Percentiles rank a stretch among this genome's conserved stretches.
Evolutionary conservation across 2,113 vertebrate genomes (phyloP).

Genomic region (Myrmophylax atrothorax): DNA sequence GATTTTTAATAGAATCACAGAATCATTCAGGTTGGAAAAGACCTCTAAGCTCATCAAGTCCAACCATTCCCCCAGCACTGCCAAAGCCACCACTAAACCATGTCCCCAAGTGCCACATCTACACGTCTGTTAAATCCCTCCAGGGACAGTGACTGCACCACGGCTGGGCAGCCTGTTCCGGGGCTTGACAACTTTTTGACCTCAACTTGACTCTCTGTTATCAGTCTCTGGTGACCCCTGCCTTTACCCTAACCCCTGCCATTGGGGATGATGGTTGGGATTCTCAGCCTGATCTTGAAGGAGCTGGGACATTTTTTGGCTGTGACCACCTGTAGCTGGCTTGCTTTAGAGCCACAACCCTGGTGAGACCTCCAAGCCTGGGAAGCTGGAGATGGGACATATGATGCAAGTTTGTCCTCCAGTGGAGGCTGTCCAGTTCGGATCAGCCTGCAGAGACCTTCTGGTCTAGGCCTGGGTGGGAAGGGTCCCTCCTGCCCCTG

Average conservation of each 20-base stretch:
- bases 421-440: neutral
- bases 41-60: neutral
- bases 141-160: neutral
- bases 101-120: neutral
- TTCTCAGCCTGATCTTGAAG: neutral
- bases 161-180: neutral
- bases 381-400: neutral
- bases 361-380: neutral
- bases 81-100: neutral
- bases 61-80: neutral
- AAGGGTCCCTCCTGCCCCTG: neutral
- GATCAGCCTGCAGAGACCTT: neutral
- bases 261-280: neutral
- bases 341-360: neutral
- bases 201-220: rapidly evolving
- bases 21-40: neutral
- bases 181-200: neutral
- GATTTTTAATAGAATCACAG: neutral
- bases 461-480: neutral
- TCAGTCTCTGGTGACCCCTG: neutral
- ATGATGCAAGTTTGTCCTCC: neutral
- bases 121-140: neutral
- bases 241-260: neutral
- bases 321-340: neutral
- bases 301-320: neutral